Evolutionary conservation across 1,140 invertebrate species (phyloP).

Genomic region (Drosophila lacertosa): DNA sequence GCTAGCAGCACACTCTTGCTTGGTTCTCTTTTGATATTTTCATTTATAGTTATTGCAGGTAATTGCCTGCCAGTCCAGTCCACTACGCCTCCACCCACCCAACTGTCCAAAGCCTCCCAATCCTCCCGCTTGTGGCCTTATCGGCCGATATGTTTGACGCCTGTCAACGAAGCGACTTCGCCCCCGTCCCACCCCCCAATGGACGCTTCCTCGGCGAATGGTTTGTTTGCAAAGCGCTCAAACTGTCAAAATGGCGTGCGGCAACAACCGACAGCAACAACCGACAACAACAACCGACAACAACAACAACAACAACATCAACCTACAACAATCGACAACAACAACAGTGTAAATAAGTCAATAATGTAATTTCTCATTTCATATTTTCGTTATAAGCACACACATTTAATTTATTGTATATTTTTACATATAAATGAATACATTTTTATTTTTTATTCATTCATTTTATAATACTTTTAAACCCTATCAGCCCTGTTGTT

Average conservation of each 20-base stretch:
- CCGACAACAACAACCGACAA: conserved; percentile 26
- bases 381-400: conserved; percentile 49
- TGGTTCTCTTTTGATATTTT: conserved; percentile 27
- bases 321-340: too few species aligned
- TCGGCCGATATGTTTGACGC: conserved; percentile 25
- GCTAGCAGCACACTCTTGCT: background rate
- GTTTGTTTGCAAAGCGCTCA: conserved; percentile 69
- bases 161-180: conserved; percentile 56
- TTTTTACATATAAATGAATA: conserved; percentile 4
- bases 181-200: background rate
- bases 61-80: conserved; percentile 49
- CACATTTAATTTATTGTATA: background rate
- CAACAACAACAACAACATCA: conserved; percentile 37
- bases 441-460: too few species aligned
- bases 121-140: conserved; percentile 25
- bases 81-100: background rate
- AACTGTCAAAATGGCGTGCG: conserved; percentile 74
- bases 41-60: conserved; percentile 50
- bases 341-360: conserved; percentile 63
- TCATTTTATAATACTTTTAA: too few species aligned
- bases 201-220: conserved; percentile 8
- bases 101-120: background rate
- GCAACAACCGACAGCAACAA: conserved; percentile 45
- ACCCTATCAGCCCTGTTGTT: background rate
- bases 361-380: conserved; percentile 76